A percentile compares a stretch with the other conserved stretches of the same genome.
phyloP scores from a whole-genome alignment of 2,113 vertebrate species.

The Arvicanthis niloticus region DNA sequence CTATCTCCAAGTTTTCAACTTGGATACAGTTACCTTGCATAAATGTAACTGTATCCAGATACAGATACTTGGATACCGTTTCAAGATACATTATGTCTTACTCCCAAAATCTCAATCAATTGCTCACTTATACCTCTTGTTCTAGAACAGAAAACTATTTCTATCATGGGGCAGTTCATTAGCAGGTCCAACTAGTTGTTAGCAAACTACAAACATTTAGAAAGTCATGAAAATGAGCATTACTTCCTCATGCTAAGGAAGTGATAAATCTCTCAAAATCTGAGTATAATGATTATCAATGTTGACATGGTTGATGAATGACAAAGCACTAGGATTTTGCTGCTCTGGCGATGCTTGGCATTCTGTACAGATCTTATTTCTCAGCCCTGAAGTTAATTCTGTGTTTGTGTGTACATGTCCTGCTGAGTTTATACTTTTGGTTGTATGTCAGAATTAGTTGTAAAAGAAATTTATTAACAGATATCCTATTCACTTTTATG shows the following conservation, averaged over 20 bases:
- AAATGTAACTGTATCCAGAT: too few species aligned
- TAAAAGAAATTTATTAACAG: background rate
- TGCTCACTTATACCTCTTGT: background rate
- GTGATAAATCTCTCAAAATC: background rate
- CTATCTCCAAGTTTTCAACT: background rate
- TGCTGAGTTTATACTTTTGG: background rate
- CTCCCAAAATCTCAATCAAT: slow-evolving; percentile 4
- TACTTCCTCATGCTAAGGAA: background rate
- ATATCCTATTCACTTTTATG: background rate
- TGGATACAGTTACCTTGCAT: background rate
- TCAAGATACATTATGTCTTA: background rate
- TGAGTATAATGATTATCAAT: background rate
- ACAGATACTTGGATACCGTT: background rate
- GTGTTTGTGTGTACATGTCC: background rate
- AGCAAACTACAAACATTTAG: slow-evolving; percentile 46
- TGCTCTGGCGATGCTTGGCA: background rate
- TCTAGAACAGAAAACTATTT: slow-evolving; percentile 3
- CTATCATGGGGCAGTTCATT: background rate
- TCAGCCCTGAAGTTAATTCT: background rate
- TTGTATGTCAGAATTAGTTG: background rate
- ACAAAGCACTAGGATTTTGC: background rate
- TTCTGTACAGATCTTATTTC: background rate
- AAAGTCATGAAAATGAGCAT: slow-evolving; percentile 12
- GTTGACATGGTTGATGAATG: background rate
- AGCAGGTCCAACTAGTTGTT: slow-evolving; percentile 14